Conservation (phyloP, 2,888 invertebrate species). For the Meta bourneti region DNA sequence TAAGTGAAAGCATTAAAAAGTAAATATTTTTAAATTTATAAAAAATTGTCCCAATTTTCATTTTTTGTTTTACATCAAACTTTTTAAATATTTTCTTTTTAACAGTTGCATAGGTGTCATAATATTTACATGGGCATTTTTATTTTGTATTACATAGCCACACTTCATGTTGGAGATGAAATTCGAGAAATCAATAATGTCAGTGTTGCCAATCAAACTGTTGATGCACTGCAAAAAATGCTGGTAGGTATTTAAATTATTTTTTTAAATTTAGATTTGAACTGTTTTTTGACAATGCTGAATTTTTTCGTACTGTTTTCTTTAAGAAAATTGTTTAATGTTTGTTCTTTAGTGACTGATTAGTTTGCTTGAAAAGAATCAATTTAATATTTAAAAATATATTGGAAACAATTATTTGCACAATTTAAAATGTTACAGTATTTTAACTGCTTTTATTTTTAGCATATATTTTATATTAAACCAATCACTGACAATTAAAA, state of each 20-base stretch:
- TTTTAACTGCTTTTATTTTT: no score
- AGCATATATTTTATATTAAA: no score
- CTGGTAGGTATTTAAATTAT: conserved; percentile 86
- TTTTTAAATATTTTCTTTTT: no score
- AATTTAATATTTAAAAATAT: not conserved
- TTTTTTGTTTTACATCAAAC: no score
- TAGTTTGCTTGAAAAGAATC: not conserved
- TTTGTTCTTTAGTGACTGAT: not conserved
- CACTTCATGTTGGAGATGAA: conserved; percentile 99
- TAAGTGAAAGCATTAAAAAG: no score
- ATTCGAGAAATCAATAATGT: conserved; percentile 98
- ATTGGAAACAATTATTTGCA: no score
- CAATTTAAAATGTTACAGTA: no score
- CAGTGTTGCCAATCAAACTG: conserved; percentile 97
- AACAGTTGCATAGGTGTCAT: no score
- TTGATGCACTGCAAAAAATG: conserved; percentile 97
- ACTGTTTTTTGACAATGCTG: not conserved
- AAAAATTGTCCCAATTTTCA: no score
- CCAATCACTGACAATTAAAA: no score
- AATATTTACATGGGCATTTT: no score
- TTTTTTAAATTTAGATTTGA: not conserved
- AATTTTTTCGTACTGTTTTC: conserved; percentile 2
- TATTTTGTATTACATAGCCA: conserved; percentile 84
- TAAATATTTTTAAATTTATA: no score
- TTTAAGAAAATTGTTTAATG: not conserved